phyloP scores from a whole-genome alignment of 1,140 invertebrate genomes.

The Calliphora vicina region DNA sequence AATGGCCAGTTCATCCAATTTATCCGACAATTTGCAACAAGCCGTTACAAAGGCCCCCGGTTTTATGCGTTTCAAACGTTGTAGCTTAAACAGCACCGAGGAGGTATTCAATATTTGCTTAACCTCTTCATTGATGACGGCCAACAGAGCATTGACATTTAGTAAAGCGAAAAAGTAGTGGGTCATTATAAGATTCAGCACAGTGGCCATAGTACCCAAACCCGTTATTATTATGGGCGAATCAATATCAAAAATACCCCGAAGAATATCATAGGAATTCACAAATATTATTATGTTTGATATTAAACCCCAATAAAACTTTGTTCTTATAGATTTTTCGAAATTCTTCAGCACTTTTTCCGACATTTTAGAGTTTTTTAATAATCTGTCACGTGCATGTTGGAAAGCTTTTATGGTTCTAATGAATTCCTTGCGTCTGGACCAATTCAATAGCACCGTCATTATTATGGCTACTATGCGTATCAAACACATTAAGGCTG shows the following conservation, averaged over 20 bases:
- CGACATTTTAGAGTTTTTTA: background rate
- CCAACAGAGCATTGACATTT: background rate
- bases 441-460: background rate
- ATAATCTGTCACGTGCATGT: background rate
- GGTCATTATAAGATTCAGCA: background rate
- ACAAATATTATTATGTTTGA: background rate
- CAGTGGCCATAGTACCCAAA: background rate
- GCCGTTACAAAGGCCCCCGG: background rate
- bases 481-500: background rate
- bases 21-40: background rate
- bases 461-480: background rate
- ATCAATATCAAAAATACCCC: background rate
- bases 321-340: background rate
- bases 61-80: background rate
- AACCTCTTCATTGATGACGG: constrained; percentile 17
- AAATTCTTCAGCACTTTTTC: background rate
- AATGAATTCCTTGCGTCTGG: background rate
- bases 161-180: background rate
- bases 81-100: background rate
- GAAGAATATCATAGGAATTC: background rate
- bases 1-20: constrained; percentile 6
- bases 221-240: background rate
- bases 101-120: background rate
- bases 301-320: background rate
- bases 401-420: background rate